Percentiles rank a stretch among this genome's conserved stretches.
Conservation (phyloP, 1,140 invertebrate species). For the Drosophila micromelanica region DNA sequence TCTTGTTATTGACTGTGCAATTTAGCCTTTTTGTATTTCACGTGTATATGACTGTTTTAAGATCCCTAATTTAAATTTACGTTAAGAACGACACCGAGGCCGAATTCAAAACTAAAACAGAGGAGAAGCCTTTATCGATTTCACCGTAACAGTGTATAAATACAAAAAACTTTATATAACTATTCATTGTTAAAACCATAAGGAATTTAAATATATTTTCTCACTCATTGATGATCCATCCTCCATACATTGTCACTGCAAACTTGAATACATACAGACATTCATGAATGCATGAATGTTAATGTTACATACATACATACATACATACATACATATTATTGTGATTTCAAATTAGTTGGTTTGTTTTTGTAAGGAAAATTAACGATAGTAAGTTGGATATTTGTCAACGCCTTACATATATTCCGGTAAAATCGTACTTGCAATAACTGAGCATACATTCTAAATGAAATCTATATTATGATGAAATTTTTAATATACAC, state of each 20-base stretch:
- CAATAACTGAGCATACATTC: too few relatives aligned
- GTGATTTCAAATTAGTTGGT: neutral
- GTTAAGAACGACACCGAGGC: conserved; percentile 11
- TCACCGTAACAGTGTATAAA: conserved; percentile 47
- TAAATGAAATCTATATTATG: too few relatives aligned
- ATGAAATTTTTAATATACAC: too few relatives aligned
- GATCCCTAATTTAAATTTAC: conserved; percentile 2
- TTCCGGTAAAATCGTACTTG: too few relatives aligned
- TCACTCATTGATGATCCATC: neutral
- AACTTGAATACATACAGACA: neutral
- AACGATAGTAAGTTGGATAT: too few relatives aligned
- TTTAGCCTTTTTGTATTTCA: conserved; percentile 40
- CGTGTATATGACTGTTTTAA: conserved; percentile 28
- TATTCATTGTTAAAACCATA: conserved; percentile 11
- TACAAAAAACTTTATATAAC: conserved; percentile 27
- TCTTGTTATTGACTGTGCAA: conserved; percentile 22
- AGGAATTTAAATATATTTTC: conserved; percentile 3
- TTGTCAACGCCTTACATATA: too few relatives aligned
- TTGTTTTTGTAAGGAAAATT: neutral
- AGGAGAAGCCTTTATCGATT: conserved; percentile 59
- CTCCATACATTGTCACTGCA: conserved; percentile 3
- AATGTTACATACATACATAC: neutral
- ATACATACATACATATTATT: neutral
- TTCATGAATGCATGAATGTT: neutral
- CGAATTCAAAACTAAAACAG: conserved; percentile 13